A percentile compares a stretch with the other conserved stretches of the same genome.
phyloP scores from a whole-genome alignment of 1,140 invertebrate species.

The Drosophila aff. region DNA sequence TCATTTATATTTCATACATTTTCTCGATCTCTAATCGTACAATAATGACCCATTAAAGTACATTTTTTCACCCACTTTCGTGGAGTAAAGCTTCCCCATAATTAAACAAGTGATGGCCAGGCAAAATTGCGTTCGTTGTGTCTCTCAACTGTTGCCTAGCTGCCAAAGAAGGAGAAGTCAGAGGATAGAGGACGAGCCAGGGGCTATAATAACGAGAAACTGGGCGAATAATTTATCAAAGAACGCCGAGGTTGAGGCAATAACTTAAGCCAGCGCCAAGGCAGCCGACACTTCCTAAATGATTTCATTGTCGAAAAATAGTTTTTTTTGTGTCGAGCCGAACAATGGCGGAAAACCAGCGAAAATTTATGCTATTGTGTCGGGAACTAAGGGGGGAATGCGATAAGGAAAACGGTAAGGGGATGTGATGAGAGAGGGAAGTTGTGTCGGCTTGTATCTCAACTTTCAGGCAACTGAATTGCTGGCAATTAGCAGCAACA shows the following conservation, averaged over 20 bases:
- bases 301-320: conserved; percentile 78
- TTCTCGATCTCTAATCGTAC: background rate
- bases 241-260: conserved; percentile 59
- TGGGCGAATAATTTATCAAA: conserved; percentile 74
- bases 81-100: background rate
- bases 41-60: conserved; percentile 50
- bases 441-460: conserved; percentile 30
- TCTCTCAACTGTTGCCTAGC: conserved; percentile 51
- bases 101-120: conserved; percentile 54
- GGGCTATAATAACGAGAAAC: conserved; percentile 24
- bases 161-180: conserved; percentile 1
- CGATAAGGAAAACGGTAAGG: background rate
- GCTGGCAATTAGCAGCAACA: conserved; percentile 77
- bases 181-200: background rate
- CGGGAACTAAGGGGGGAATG: background rate
- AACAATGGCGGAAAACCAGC: conserved; percentile 46
- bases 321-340: conserved; percentile 37
- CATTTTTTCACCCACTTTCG: conserved; percentile 10
- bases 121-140: conserved; percentile 20
- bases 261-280: conserved; percentile 54
- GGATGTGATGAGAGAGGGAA: too few relatives aligned
- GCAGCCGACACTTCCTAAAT: conserved; percentile 72
- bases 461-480: conserved; percentile 64
- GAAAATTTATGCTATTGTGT: conserved; percentile 53
- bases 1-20: background rate